Evolutionary conservation across 2,888 invertebrate species (phyloP).

Genomic region (Eupeodes latifasciatus): DNA sequence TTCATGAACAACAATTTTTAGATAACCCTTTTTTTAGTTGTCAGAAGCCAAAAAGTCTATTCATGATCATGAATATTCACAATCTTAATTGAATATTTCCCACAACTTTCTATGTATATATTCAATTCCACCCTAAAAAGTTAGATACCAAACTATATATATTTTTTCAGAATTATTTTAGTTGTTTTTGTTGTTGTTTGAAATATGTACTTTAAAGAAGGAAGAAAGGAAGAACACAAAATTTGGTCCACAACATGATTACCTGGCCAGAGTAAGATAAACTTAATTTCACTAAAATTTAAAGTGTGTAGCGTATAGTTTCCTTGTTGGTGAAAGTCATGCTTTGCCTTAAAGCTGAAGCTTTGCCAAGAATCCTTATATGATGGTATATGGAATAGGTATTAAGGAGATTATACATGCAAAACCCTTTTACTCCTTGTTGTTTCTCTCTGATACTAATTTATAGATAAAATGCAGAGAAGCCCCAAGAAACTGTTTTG

Average conservation of each 20-base stretch:
- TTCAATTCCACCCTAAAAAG: background rate
- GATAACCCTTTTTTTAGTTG: background rate
- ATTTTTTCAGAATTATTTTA: background rate
- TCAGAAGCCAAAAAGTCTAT: background rate
- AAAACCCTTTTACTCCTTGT: conserved; percentile 1
- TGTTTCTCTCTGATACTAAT: background rate
- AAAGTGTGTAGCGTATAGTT: background rate
- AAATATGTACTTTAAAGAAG: background rate
- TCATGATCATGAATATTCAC: conserved; percentile 39
- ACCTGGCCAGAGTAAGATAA: conserved; percentile 37
- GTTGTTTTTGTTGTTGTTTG: background rate
- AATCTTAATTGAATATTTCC: conserved; percentile 26
- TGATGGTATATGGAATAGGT: too few species aligned
- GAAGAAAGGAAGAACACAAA: background rate
- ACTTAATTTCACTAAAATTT: background rate
- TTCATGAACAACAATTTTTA: too few species aligned
- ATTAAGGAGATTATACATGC: conserved; percentile 21
- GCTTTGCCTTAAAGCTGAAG: background rate
- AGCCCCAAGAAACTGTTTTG: background rate
- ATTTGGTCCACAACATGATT: conserved; percentile 4
- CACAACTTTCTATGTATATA: background rate
- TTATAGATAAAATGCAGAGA: background rate
- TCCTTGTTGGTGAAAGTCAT: conserved; percentile 9
- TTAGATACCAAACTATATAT: background rate
- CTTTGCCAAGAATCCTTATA: conserved; percentile 5